Evolutionary conservation across 1,140 invertebrate species (phyloP), one percentile per base, ranked within the genome.

Genomic region (Bombus difficillimus): DNA sequence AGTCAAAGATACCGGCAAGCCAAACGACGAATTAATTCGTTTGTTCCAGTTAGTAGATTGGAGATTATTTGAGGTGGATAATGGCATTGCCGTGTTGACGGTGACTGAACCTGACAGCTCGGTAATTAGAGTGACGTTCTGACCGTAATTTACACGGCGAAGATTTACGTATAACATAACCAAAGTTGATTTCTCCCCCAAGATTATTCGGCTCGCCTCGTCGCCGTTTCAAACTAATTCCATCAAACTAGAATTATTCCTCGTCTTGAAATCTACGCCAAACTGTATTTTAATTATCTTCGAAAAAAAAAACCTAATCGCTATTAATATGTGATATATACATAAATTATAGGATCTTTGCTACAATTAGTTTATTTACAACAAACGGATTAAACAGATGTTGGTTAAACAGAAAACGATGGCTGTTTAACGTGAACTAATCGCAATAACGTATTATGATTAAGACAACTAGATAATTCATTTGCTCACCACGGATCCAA

Each of bases 71-170:
- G 15, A 34, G 64, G 6, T n/a, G n/a, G 28, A 15, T 64, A 32
- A 64, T 66, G 59, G 59, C 59, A 62, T 28, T 62, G 32, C 6
- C 64, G 64, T 8, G 32, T 66, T 18, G 64, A 66, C 8, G 32
- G 15, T 66, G 64, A 66, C 64, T 66, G 64, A 66, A 34, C 32
- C 64, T 34, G 64, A 66, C 64, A 66, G 64, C 64, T 66, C 64
- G 32, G 32, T 66, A 66, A 66, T 66, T 66, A 66, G 64, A 66
- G 32, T 66, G 64, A 66, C n/a, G 32, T 66, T 34, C 64, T 66
- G 64, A 34, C 32, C 32, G 64, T 34, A 66, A 66, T 66, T 66
- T 66, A 34, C 64, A 34, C 32, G 64, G 32, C 64, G 32, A 34
- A 34, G 32, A 18, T 66, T 66, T 34, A 34, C 15, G 64, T 66